Evolutionary conservation across 2,888 invertebrate genomes (phyloP), one percentile per base, ranked within the genome.

Genomic region (Blastobasis lacticolella): DNA sequence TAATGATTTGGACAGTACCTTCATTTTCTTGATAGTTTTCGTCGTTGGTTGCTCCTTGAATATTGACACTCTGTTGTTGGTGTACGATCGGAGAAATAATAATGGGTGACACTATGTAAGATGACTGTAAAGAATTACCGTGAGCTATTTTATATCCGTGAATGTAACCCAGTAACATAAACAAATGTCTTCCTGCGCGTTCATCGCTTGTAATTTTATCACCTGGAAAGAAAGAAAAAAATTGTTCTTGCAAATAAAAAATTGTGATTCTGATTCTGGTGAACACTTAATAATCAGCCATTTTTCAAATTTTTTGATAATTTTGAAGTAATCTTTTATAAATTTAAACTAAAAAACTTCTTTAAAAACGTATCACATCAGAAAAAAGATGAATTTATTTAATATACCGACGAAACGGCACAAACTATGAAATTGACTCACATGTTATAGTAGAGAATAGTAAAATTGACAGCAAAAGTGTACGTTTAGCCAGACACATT

Each of bases 401-500:
- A 42, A 1, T 5, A 8, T 42, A 5, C 4, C 42, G 10, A 42
- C 8, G 6, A 40, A 40, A 8, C 9, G 4, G n/a, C n/a, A 40
- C 6, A 9, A 8, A 8, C 41, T 1, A 42, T 49, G 47, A 43
- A 51, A 47, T 37, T 40, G 48, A 70, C 67, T 67, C 59, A 73
- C 71, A 56, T 41, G 55, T 51, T 52, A 52, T 42, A 42, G 57
- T 54, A 53, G 52, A 52, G 50, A 50, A 61, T 46, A 55, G 57
- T 38, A 52, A 64, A 53, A 64, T 61, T 43, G 56, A 46, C 41
- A 69, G 45, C 54, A 61, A 49, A 51, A 68, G 51, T 49, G 66
- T 59, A 63, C 71, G 60, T 65, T 66, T 60, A 57, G 54, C 57
- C 61, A 61, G 61, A 62, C 57, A 58, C 81, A 81, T 81, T 75